Evolutionary conservation across 2,888 invertebrate species (phyloP), one percentile per base, ranked within the genome.

Genomic region (Choristoneura rosaceana): DNA sequence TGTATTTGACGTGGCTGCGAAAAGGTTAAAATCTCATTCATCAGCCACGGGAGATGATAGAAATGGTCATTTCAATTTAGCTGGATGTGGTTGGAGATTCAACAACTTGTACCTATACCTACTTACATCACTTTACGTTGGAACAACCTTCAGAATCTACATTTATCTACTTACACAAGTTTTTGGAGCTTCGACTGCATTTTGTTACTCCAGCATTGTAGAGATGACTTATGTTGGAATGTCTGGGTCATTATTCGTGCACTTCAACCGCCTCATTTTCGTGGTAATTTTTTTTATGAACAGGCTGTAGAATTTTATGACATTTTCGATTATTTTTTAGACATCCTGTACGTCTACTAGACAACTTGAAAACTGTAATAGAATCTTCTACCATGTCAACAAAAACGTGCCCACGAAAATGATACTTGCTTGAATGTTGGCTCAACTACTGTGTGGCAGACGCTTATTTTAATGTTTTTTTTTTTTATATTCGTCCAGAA

Each of bases 401-500:
- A n/a, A n/a, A n/a, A n/a, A n/a, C n/a, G n/a, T n/a, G n/a, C n/a
- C n/a, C n/a, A n/a, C n/a, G n/a, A n/a, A n/a, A n/a, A n/a, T n/a
- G n/a, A n/a, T n/a, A n/a, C n/a, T n/a, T n/a, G n/a, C n/a, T n/a
- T n/a, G n/a, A n/a, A n/a, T n/a, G n/a, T n/a, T n/a, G n/a, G n/a
- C n/a, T n/a, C n/a, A n/a, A n/a, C n/a, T 50, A 15, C 4, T n/a
- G 15, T 50, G 50, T 50, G 50, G 50, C 15, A 50, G 50, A 8
- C 15, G 15, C 8, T 50, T 50, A 15, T 25, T 52, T 52, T 25
- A n/a, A n/a, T 52, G 15, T 4, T 9, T 25, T 55, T 4, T 55
- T 55, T 55, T 25, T 55, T 34, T 34, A 15, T 64, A 50, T 63
- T 71, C 71, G 71, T 71, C 63, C 47, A 68, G 67, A 71, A 71